These are phyloP conservation scores for Psittacara wagleri DNA, from an alignment of 2,113 vertebrate genomes.

Conservation along the genomic window DNA sequence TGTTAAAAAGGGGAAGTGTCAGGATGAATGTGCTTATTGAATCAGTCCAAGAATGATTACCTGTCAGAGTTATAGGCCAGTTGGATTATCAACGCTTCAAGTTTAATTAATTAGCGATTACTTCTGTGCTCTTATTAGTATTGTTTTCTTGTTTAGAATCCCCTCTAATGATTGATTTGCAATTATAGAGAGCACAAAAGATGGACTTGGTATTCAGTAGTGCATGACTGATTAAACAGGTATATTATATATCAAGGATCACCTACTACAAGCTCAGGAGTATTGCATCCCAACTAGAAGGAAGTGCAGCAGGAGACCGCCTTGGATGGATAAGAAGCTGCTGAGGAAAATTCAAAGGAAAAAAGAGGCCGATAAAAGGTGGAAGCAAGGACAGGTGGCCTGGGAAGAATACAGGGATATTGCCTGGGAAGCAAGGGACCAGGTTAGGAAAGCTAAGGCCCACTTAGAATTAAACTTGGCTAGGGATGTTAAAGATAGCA, in stretches of 20 bases:
- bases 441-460: too few relatives aligned
- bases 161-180: constrained; percentile 31
- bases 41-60: not conserved
- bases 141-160: not conserved
- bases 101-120: not conserved
- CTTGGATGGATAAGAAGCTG: too few relatives aligned
- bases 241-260: not conserved
- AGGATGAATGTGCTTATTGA: not conserved
- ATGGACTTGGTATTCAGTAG: not conserved
- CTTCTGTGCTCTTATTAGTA: not conserved
- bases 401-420: too few relatives aligned
- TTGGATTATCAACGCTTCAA: not conserved
- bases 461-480: too few relatives aligned
- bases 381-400: too few relatives aligned
- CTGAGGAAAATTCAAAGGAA: too few relatives aligned
- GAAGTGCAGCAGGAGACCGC: too few relatives aligned
- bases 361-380: too few relatives aligned
- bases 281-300: too few relatives aligned
- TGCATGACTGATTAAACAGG: not conserved
- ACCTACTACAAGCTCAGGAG: too few relatives aligned
- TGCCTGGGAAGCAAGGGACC: too few relatives aligned
- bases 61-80: not conserved
- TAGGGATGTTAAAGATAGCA: too few relatives aligned
- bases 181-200: not conserved
- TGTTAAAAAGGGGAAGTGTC: not conserved